Evolutionary conservation across 1,140 invertebrate genomes (phyloP), one percentile per base, ranked within the genome.

Genomic region (Megalonaias nervosa): DNA sequence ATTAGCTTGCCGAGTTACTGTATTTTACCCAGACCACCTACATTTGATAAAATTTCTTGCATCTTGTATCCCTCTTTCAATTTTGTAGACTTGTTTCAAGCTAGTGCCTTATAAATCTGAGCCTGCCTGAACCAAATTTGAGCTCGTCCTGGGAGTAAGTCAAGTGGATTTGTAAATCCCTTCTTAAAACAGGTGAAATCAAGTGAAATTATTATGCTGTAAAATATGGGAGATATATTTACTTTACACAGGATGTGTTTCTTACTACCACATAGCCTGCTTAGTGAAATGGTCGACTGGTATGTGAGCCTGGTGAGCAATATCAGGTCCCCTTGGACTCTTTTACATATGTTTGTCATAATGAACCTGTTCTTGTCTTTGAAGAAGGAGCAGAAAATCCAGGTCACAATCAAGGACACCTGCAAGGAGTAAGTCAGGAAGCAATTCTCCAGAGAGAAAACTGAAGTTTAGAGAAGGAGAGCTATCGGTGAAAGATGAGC

Each of bases 401-500:
- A 76, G 74, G 31, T 81, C 83, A 68, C 73, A 70, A 71, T 81
- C 82, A 16, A 77, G 74, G 68, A 76, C 77, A 26, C 76, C 82
- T 26, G 74, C 79, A 61, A 74, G 68, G 23, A 75, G 71, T 16
- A 86, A 84, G 65, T 79, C 79, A 58, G 82, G 81, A 48, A 82
- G 81, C 72, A 71, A 58, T 15, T 82, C 82, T 59, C 81, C 82
- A 19, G 77, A 74, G 26, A 70, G 48, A 16, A 80, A 81, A 38
- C 57, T 82, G 17, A 70, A 66, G 55, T 79, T 81, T 66, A 75
- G 78, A 58, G 89, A 90, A 67, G 87, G 86, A 65, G 87, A 82
- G 48, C 64, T 87, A 13, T 84, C 74, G 70, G 84, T 88, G 14
- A 90, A 89, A 79, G 89, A 90, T 86, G 89, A 89, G 81, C 88